phyloP scores from a whole-genome alignment of 1,140 invertebrate species.

The Odontomachus brunneus region DNA sequence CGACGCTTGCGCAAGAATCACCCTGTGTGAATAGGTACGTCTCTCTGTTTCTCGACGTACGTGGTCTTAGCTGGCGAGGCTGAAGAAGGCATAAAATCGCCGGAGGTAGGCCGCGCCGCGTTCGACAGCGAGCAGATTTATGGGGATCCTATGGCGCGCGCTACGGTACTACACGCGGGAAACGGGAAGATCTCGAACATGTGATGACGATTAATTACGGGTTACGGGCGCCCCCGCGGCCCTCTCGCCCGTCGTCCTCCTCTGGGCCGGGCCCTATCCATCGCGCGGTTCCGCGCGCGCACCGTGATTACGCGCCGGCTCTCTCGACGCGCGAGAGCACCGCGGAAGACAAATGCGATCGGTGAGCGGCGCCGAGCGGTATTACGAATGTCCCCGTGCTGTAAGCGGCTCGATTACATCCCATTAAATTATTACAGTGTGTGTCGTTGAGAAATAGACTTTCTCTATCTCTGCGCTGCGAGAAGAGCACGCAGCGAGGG shows the following conservation, averaged over 20 bases:
- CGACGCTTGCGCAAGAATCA: constrained; percentile 37
- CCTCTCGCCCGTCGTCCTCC: background rate
- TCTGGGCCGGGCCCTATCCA: background rate
- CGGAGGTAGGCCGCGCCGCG: constrained; percentile 19
- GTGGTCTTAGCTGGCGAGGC: constrained; percentile 12
- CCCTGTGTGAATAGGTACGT: constrained; percentile 44
- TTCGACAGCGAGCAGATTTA: constrained; percentile 68
- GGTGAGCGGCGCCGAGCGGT: constrained; percentile 43
- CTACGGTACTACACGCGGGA: constrained; percentile 58
- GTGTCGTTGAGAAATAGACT: constrained; percentile 77
- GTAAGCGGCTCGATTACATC: constrained; percentile 72
- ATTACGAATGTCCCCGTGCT: constrained; percentile 60
- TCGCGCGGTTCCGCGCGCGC: constrained; percentile 3
- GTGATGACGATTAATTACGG: constrained; percentile 72
- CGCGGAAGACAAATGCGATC: constrained; percentile 61
- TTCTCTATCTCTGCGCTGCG: constrained; percentile 73
- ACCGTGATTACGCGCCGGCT: constrained; percentile 59
- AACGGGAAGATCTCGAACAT: constrained; percentile 69
- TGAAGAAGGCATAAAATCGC: constrained; percentile 48
- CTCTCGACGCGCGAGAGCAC: constrained; percentile 36
- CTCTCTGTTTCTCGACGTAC: too few relatives aligned
- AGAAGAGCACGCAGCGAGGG: constrained; percentile 1
- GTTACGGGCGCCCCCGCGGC: constrained; percentile 46
- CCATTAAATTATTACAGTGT: constrained; percentile 75
- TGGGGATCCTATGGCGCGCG: constrained; percentile 58